Conservation (phyloP, 1,140 invertebrate species). For the Leptestheria dahalacensis region DNA sequence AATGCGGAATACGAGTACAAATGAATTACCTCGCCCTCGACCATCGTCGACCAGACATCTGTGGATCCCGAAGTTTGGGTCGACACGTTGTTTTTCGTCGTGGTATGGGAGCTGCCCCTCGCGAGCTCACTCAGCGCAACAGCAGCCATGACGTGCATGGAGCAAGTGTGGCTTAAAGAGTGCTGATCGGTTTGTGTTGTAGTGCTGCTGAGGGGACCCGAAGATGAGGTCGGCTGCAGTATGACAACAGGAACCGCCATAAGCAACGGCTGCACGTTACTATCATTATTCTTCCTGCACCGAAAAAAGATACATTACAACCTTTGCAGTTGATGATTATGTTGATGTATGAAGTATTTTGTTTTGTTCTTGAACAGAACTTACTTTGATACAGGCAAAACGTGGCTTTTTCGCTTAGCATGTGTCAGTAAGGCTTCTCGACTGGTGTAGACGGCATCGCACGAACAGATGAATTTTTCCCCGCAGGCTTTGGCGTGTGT, state of each 20-base stretch:
- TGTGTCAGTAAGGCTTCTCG: constrained; percentile 42
- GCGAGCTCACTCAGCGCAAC: constrained; percentile 7
- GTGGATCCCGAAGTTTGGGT: not conserved
- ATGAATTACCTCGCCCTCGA: not conserved
- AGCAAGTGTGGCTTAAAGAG: not conserved
- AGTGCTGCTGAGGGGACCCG: not conserved
- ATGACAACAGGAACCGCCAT: not conserved
- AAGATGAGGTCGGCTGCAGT: not conserved
- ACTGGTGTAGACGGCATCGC: constrained; percentile 33
- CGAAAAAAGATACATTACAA: not conserved
- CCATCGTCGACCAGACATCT: not conserved
- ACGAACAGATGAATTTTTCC: constrained; percentile 35
- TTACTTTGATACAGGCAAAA: too few species aligned
- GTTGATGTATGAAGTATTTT: not conserved
- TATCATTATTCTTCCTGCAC: not conserved
- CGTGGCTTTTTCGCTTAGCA: constrained; percentile 35
- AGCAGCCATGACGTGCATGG: constrained; percentile 10
- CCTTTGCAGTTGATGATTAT: not conserved
- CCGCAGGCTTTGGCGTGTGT: constrained; percentile 36
- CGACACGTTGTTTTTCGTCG: not conserved
- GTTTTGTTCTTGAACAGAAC: not conserved
- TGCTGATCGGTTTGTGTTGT: not conserved
- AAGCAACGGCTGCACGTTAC: not conserved
- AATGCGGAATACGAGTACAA: not conserved
- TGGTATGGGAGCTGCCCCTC: not conserved